phyloP scores from a whole-genome alignment of 2,888 invertebrate genomes.

The Cheilosia grossa region DNA sequence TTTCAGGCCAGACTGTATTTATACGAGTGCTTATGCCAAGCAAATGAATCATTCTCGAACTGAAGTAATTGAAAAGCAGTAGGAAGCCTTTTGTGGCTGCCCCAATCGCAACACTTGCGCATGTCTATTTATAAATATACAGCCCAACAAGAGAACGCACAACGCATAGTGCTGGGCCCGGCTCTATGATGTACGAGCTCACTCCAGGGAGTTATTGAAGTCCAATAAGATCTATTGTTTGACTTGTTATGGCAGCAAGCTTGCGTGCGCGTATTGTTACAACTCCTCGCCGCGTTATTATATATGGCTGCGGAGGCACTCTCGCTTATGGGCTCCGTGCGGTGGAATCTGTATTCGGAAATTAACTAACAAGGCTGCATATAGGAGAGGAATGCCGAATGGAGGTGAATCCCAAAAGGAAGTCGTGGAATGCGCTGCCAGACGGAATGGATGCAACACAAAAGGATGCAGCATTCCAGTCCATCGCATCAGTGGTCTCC shows the following conservation, averaged over 20 bases:
- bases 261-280: conserved; percentile 24
- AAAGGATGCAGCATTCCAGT: conserved; percentile 46
- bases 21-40: conserved; percentile 49
- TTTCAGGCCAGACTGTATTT: conserved; percentile 20
- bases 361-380: conserved; percentile 56
- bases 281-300: conserved; percentile 6
- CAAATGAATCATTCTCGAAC: conserved; percentile 59
- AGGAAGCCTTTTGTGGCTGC: conserved; percentile 52
- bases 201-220: conserved; percentile 70
- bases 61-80: conserved; percentile 69
- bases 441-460: conserved; percentile 58
- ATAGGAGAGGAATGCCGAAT: conserved; percentile 43
- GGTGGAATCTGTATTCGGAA: conserved; percentile 67
- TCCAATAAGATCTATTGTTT: conserved; percentile 66
- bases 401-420: conserved; percentile 62
- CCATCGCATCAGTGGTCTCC: conserved; percentile 14
- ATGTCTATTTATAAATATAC: conserved; percentile 55
- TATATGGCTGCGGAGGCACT: conserved; percentile 58
- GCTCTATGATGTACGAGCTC: conserved; percentile 53
- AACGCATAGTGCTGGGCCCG: conserved; percentile 1
- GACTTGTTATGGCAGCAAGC: conserved; percentile 36
- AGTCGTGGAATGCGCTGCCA: conserved; percentile 36
- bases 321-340: conserved; percentile 37
- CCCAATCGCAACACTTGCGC: conserved; percentile 51
- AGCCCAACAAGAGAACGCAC: conserved; percentile 20